These are phyloP conservation scores for Mechanitis mazaeus DNA, from an alignment of 2,888 invertebrate genomes.

Conservation along the genomic window DNA sequence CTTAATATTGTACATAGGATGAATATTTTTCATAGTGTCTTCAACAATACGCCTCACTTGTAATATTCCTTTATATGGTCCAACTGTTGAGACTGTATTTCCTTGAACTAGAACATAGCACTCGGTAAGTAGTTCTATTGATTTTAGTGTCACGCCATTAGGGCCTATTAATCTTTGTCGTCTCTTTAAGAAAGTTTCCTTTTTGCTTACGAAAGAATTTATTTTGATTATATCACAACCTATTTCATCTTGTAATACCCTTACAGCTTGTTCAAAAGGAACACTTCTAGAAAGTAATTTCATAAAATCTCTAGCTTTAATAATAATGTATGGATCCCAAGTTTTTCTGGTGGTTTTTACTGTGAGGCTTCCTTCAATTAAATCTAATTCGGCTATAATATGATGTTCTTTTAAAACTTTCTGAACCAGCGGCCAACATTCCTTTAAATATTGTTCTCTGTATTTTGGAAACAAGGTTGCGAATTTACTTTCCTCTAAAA, in stretches of 20 bases:
- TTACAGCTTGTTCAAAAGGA: slow-evolving; percentile 95
- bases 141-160: slow-evolving; percentile 98
- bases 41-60: slow-evolving; percentile 93
- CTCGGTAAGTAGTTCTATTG: slow-evolving; percentile 95
- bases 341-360: slow-evolving; percentile 97
- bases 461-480: slow-evolving; percentile 98
- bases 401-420: slow-evolving; percentile 87
- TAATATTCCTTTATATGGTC: slow-evolving; percentile 93
- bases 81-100: slow-evolving; percentile 97
- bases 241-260: slow-evolving; percentile 91
- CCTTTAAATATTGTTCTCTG: slow-evolving; percentile 94
- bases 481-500: slow-evolving; percentile 96
- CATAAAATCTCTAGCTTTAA: slow-evolving; percentile 97
- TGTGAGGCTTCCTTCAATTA: slow-evolving; percentile 95
- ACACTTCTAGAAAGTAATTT: slow-evolving; percentile 96
- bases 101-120: slow-evolving; percentile 99
- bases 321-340: slow-evolving; percentile 98
- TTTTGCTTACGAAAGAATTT: slow-evolving; percentile 90
- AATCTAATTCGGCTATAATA: slow-evolving; percentile 91
- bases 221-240: slow-evolving; percentile 98
- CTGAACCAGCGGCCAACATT: slow-evolving; percentile 96
- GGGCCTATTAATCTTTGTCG: slow-evolving; percentile 96
- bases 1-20: slow-evolving; percentile 98
- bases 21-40: slow-evolving; percentile 99
- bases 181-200: slow-evolving; percentile 96